phyloP scores from a whole-genome alignment of 2,888 invertebrate species.

The Drosophila silvestris region DNA sequence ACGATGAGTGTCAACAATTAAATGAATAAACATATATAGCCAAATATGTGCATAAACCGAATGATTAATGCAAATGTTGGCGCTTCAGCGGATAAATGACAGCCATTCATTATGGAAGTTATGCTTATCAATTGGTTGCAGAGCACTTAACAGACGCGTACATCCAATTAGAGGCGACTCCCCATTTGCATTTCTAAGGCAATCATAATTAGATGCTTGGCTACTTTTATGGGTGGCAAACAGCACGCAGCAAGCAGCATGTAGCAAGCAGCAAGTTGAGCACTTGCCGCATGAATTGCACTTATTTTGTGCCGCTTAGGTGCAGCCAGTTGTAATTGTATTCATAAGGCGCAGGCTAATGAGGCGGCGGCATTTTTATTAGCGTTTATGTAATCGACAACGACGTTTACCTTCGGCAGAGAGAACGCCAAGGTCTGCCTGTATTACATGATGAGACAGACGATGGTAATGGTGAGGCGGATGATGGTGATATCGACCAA shows the following conservation, averaged over 20 bases:
- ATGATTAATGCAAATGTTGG: constrained; percentile 15
- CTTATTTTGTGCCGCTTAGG: constrained; percentile 54
- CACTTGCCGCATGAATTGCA: constrained; percentile 73
- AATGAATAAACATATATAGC: too few species aligned
- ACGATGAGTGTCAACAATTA: background rate
- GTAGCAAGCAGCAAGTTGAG: constrained; percentile 1
- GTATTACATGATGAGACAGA: constrained; percentile 28
- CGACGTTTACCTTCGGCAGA: constrained; percentile 57
- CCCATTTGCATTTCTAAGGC: constrained; percentile 37
- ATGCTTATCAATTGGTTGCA: background rate
- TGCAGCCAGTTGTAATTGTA: constrained; percentile 50
- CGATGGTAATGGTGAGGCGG: constrained; percentile 5
- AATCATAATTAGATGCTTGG: constrained; percentile 59
- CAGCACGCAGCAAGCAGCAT: background rate
- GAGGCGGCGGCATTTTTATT: constrained; percentile 70
- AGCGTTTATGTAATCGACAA: constrained; percentile 61
- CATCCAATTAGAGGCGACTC: constrained; percentile 16
- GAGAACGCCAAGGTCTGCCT: constrained; percentile 65
- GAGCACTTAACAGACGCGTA: constrained; percentile 15
- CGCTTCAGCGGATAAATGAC: constrained; percentile 4
- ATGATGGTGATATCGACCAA: constrained; percentile 38
- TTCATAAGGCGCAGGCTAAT: constrained; percentile 61
- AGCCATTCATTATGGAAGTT: constrained; percentile 2
- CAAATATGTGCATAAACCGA: background rate
- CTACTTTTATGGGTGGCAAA: constrained; percentile 25